These are phyloP conservation scores for Drosophila malerkotliana DNA, from an alignment of 1,140 invertebrate species.

Conservation along the genomic window DNA sequence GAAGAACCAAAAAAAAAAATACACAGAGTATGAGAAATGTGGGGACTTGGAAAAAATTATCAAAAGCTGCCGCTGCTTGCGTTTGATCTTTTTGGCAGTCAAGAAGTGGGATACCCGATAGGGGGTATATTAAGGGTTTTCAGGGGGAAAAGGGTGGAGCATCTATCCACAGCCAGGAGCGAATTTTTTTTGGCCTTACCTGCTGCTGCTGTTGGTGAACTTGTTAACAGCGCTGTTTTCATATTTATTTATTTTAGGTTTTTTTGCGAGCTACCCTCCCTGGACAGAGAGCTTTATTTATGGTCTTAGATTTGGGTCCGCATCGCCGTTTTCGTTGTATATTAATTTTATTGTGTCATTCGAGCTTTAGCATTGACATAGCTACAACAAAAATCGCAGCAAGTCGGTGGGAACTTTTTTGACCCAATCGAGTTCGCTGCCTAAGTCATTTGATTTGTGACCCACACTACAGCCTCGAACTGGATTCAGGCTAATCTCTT, in stretches of 20 bases:
- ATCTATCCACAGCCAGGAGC: constrained; percentile 31
- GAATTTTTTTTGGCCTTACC: constrained; percentile 44
- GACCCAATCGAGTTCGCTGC: constrained; percentile 60
- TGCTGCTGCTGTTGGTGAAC: constrained; percentile 69
- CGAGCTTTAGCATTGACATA: constrained; percentile 67
- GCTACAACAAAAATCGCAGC: constrained; percentile 38
- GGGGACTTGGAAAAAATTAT: constrained; percentile 69
- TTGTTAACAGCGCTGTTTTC: constrained; percentile 76
- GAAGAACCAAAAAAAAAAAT: constrained; percentile 21
- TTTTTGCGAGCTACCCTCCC: constrained; percentile 48
- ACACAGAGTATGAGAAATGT: constrained; percentile 73
- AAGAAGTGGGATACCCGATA: constrained; percentile 7
- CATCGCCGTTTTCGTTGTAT: constrained; percentile 56
- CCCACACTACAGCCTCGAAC: constrained; percentile 20
- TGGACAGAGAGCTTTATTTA: constrained; percentile 56
- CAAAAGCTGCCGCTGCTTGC: constrained; percentile 77
- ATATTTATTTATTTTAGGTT: constrained; percentile 44
- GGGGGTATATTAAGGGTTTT: constrained; percentile 23
- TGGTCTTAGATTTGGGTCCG: constrained; percentile 75
- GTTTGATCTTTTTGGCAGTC: constrained; percentile 71
- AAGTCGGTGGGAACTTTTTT: constrained; percentile 66
- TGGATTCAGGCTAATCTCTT: constrained; percentile 55
- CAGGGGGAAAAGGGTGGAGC: constrained; percentile 7
- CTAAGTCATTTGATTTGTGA: constrained; percentile 80
- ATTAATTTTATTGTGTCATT: constrained; percentile 79